Conservation (phyloP, 2,113 vertebrate genomes). For the Microtus richardsoni region DNA sequence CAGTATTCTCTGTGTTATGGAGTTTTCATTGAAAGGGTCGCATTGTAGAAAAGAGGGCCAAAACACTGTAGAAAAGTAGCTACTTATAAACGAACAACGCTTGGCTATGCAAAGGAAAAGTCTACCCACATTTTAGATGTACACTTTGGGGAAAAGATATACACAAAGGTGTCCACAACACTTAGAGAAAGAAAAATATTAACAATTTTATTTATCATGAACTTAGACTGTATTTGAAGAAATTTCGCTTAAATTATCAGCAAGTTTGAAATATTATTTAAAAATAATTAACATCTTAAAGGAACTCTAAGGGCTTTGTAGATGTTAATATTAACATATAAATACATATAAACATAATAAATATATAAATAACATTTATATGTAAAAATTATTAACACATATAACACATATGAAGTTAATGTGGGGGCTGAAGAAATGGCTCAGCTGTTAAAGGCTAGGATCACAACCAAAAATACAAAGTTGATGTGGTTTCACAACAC, state of each 20-base stretch:
- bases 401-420: background rate
- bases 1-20: background rate
- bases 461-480: background rate
- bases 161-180: background rate
- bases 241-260: conserved; percentile 74
- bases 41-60: background rate
- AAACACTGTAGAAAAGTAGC: background rate
- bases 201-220: conserved; percentile 53
- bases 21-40: background rate
- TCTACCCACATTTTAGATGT: conserved; percentile 60
- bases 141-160: conserved; percentile 43
- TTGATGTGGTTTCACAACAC: background rate
- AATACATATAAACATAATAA: background rate
- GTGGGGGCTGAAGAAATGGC: too few species aligned
- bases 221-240: conserved; percentile 62
- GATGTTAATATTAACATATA: conserved; percentile 19
- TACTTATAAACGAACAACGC: conserved; percentile 16
- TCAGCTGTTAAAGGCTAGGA: too few species aligned
- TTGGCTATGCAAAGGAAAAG: conserved; percentile 4
- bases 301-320: background rate
- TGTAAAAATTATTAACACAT: background rate
- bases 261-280: conserved; percentile 20
- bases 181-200: conserved; percentile 14
- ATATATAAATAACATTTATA: background rate
- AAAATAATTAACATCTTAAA: conserved; percentile 16